Conservation (phyloP, 2,113 vertebrate genomes). For the Pan paniscus region DNA sequence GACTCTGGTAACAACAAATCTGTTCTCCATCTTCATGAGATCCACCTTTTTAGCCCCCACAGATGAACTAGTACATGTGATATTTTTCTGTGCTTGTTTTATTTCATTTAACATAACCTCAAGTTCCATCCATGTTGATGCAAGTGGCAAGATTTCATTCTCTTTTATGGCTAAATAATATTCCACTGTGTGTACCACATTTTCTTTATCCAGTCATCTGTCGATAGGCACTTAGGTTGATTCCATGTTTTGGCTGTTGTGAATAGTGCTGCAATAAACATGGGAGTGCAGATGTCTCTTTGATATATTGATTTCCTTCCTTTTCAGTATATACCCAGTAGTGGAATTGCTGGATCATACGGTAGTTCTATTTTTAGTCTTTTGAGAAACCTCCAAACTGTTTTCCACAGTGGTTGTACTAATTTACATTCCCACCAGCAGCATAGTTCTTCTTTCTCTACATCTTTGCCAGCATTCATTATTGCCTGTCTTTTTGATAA, state of each 20-base stretch:
- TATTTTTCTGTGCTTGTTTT: not conserved
- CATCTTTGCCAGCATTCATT: not conserved
- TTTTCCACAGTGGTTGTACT: not conserved
- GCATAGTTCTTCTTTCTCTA: not conserved
- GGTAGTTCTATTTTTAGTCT: not conserved
- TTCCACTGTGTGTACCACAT: not conserved
- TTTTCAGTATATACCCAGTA: not conserved
- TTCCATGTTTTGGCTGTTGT: too few species aligned
- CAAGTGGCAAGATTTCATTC: not conserved
- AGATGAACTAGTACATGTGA: not conserved
- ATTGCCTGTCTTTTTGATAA: not conserved
- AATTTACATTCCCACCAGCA: not conserved
- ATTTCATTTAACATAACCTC: not conserved
- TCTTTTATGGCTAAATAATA: not conserved
- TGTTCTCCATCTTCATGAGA: not conserved
- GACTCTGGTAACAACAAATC: not conserved
- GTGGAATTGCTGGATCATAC: not conserved
- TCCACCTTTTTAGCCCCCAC: not conserved
- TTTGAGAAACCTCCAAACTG: not conserved
- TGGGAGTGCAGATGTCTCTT: not conserved
- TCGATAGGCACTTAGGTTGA: not conserved
- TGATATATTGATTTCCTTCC: not conserved
- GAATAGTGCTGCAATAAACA: not conserved
- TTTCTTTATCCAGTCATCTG: not conserved
- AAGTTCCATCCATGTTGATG: not conserved